Evolutionary conservation across 2,113 vertebrate genomes (phyloP).

Genomic region (Oncorhynchus keta): DNA sequence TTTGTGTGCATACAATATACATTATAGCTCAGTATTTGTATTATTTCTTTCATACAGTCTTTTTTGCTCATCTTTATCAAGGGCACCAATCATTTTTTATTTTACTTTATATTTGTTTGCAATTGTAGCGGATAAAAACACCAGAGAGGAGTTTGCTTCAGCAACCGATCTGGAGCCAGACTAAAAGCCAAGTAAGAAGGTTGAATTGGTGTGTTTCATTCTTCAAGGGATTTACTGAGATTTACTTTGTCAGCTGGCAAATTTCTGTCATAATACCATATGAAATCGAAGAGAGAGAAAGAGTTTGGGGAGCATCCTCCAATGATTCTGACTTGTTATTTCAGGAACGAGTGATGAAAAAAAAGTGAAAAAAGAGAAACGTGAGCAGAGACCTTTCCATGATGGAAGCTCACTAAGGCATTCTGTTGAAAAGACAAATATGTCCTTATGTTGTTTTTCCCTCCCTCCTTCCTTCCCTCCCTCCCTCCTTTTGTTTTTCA

Average conservation of each 20-base stretch:
- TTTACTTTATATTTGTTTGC: too few relatives aligned
- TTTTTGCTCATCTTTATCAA: too few relatives aligned
- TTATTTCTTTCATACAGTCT: too few relatives aligned
- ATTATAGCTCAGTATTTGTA: too few relatives aligned
- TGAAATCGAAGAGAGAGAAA: constrained; percentile 12
- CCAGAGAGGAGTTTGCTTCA: too few relatives aligned
- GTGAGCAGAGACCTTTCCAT: constrained; percentile 5
- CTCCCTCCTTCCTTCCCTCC: background rate
- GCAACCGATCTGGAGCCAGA: too few relatives aligned
- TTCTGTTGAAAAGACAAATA: constrained; percentile 26
- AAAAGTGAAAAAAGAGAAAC: background rate
- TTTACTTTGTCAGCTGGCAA: background rate
- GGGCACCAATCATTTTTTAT: too few relatives aligned
- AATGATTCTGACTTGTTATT: constrained; percentile 31
- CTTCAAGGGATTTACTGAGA: background rate
- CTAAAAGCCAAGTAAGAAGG: background rate
- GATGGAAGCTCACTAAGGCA: constrained; percentile 19
- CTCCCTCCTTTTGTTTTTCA: constrained; percentile 46
- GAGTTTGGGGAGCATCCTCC: constrained; percentile 23
- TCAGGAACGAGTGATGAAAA: constrained; percentile 29
- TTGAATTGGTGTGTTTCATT: background rate
- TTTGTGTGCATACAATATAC: too few relatives aligned
- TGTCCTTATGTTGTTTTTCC: constrained; percentile 13
- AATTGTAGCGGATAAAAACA: too few relatives aligned
- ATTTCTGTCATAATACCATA: constrained; percentile 1